A percentile compares a stretch with the other conserved stretches of the same genome.
Conservation (phyloP, 2,113 vertebrate species). For the Etheostoma cragini region DNA sequence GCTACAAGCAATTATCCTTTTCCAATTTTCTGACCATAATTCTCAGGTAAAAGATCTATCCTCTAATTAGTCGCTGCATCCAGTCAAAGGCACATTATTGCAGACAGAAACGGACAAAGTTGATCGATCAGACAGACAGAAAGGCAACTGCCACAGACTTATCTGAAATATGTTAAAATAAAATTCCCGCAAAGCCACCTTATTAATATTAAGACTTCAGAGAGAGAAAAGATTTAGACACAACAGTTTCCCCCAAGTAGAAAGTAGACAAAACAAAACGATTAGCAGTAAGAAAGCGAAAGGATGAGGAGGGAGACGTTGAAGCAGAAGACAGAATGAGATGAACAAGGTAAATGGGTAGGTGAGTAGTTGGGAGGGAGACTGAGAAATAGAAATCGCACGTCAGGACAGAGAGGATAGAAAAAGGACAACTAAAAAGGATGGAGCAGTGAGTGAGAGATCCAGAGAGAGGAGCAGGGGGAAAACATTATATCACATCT, state of each 20-base stretch:
- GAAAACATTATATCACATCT: slow-evolving; percentile 76
- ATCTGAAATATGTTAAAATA: slow-evolving; percentile 48
- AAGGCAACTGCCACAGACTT: slow-evolving; percentile 45
- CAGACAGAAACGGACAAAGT: slow-evolving; percentile 52
- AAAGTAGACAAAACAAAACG: slow-evolving; percentile 48
- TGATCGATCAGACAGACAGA: slow-evolving; percentile 54
- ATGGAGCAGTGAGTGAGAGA: slow-evolving; percentile 62
- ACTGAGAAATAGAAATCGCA: slow-evolving; percentile 59
- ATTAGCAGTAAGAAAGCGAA: slow-evolving; percentile 44
- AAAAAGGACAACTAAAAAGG: slow-evolving; percentile 66
- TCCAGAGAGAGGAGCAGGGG: slow-evolving; percentile 53
- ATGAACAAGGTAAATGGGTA: slow-evolving; percentile 54
- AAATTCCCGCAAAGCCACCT: slow-evolving; percentile 45
- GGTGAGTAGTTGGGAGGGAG: slow-evolving; percentile 21
- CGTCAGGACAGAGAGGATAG: slow-evolving; percentile 46
- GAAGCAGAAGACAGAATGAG: slow-evolving; percentile 30
- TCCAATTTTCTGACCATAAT: slow-evolving; percentile 74
- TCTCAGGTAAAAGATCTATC: slow-evolving; percentile 70
- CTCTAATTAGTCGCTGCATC: slow-evolving; percentile 60
- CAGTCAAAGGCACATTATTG: slow-evolving; percentile 62
- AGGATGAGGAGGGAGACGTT: slow-evolving; percentile 22
- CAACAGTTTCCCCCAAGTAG: slow-evolving; percentile 25
- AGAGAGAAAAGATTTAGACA: slow-evolving; percentile 10
- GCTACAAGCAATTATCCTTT: slow-evolving; percentile 69
- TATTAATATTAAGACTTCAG: slow-evolving; percentile 54